Base-by-base conservation (phyloP, 1,140 invertebrate genomes). In the Tetranychus urticae region DNA sequence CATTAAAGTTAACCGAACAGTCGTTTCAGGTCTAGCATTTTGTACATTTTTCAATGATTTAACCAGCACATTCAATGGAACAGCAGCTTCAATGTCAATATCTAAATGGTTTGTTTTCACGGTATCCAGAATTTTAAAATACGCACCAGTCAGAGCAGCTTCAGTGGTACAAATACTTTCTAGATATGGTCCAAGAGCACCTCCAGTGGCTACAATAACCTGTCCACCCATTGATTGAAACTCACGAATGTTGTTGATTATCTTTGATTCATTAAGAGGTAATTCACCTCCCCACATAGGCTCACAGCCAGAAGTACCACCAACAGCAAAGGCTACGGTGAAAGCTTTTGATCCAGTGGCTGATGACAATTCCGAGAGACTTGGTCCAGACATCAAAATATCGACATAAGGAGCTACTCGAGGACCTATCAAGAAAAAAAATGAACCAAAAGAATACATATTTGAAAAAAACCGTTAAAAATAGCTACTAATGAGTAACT, bases 11-110 rank as follows among this genome's bases (percentile, higher is more conserved):
- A 61, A 68, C 7, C 61, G 62, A 36, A 69, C 65, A 6, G 65
- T 67, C 4, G 65, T 65, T 31, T 45, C 34, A 45, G 58, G 34
- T 8, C 65, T 56, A 55, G 65, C 58, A 8, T 46, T 35, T 56
- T 68, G 67, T 10, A 69, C 37, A 54, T 62, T 59, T 4, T 63
- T 62, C 23, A 69, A 62, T 7, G 68, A 66, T 54, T 59, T 52
- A 42, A 61, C 65, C 10, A 69, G 62, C 10, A 60, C 64, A 52
- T 67, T 64, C 10, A 65, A 42, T 50, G 64, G 59, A 48, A 69
- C 62, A 12, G 67, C 63, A 12, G 66, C 63, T 58, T 69, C 68
- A 5, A 69, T 67, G 62, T 69, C 68, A 56, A 69, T 61, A 50
- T 69, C 68, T 47, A 69, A 54, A 65, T 69, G 66, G 34, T 58